These are phyloP conservation scores for Drosophila setosimentum DNA, from an alignment of 2,888 invertebrate genomes.

Conservation along the genomic window DNA sequence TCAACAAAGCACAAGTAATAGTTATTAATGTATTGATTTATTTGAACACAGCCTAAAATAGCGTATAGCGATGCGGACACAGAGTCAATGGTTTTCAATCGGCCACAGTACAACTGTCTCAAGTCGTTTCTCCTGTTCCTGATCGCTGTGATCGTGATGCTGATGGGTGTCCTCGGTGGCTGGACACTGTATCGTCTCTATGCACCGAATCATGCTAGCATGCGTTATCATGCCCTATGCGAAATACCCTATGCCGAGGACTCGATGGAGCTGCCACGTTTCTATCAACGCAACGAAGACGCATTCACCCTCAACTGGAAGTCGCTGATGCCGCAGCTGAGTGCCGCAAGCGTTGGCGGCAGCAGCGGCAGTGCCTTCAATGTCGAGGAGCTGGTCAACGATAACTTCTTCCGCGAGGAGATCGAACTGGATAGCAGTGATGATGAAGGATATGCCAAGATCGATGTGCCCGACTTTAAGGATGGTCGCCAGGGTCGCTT, in stretches of 20 bases:
- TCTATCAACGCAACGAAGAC: slow-evolving; percentile 80
- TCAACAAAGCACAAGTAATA: not conserved
- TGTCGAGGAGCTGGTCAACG: slow-evolving; percentile 65
- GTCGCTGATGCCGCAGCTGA: slow-evolving; percentile 67
- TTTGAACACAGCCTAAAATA: slow-evolving; percentile 56
- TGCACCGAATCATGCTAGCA: slow-evolving; percentile 87
- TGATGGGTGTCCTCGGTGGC: slow-evolving; percentile 90
- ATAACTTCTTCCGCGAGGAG: slow-evolving; percentile 90
- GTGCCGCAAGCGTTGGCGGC: slow-evolving; percentile 20
- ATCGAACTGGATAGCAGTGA: slow-evolving; percentile 91
- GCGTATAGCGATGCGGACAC: slow-evolving; percentile 83
- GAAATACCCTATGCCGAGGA: slow-evolving; percentile 84
- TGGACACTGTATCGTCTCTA: slow-evolving; percentile 92
- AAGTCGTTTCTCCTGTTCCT: slow-evolving; percentile 89
- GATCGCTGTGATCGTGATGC: slow-evolving; percentile 89
- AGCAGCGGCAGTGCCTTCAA: slow-evolving; percentile 23
- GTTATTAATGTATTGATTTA: not conserved
- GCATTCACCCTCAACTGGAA: slow-evolving; percentile 79
- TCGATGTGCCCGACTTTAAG: slow-evolving; percentile 93
- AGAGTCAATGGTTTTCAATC: slow-evolving; percentile 84
- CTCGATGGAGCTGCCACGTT: slow-evolving; percentile 76
- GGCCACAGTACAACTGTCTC: slow-evolving; percentile 87
- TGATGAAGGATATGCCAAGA: slow-evolving; percentile 91
- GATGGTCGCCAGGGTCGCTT: slow-evolving; percentile 93
- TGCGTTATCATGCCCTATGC: slow-evolving; percentile 84